Evolutionary conservation across 2,888 invertebrate species (phyloP).

Genomic region (Drosophila borealis): DNA sequence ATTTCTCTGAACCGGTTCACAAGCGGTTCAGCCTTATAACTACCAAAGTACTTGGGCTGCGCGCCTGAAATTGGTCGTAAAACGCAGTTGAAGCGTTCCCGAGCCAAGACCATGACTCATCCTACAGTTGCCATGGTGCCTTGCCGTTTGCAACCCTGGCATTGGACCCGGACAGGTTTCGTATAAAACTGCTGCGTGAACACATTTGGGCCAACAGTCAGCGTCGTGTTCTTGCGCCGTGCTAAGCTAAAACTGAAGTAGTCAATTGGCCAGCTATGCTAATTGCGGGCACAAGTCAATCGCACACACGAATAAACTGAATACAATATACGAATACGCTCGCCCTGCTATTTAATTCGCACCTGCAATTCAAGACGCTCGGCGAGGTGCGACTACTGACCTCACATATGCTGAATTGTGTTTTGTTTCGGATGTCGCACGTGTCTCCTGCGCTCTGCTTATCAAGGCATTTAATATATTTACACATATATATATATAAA

Average conservation of each 20-base stretch:
- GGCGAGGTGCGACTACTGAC: slow-evolving; percentile 11
- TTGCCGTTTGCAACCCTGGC: slow-evolving; percentile 32
- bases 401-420: slow-evolving; percentile 16
- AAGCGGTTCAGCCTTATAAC: neutral
- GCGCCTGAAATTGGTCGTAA: neutral
- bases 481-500: neutral
- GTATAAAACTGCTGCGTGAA: slow-evolving; percentile 43
- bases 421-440: neutral
- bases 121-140: neutral
- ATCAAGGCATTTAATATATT: slow-evolving; percentile 30
- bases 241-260: slow-evolving; percentile 25
- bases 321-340: slow-evolving; percentile 2
- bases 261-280: slow-evolving; percentile 8
- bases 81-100: neutral
- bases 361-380: slow-evolving; percentile 28
- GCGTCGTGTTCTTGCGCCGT: slow-evolving; percentile 33
- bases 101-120: slow-evolving; percentile 8
- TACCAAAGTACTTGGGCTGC: neutral
- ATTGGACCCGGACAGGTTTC: neutral
- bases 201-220: slow-evolving; percentile 34
- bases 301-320: slow-evolving; percentile 1
- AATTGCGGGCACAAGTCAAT: neutral
- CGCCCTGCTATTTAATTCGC: slow-evolving; percentile 20
- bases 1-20: neutral
- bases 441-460: slow-evolving; percentile 8